These are phyloP conservation scores for Trinorchestia longiramus DNA, from an alignment of 1,140 invertebrate genomes.

Conservation along the genomic window DNA sequence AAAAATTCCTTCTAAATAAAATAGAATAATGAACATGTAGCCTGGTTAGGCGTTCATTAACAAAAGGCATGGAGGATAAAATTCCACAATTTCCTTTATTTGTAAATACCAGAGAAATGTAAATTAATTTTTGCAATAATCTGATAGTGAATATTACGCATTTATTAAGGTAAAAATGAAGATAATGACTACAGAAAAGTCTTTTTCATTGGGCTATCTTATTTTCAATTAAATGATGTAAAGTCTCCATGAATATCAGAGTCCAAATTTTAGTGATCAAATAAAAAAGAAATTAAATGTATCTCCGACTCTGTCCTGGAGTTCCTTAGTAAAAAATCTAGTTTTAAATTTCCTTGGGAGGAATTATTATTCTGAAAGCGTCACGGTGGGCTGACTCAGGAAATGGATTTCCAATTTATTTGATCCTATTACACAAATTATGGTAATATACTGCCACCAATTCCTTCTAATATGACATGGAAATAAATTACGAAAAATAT, in stretches of 20 bases:
- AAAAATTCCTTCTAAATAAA: too few species aligned
- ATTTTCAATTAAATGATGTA: neutral
- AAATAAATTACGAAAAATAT: neutral
- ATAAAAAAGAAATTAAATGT: neutral
- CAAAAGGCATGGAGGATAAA: too few species aligned
- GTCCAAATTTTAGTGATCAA: neutral
- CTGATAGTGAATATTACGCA: too few species aligned
- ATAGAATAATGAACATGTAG: too few species aligned
- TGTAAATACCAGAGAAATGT: too few species aligned
- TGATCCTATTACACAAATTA: neutral
- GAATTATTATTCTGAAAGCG: neutral
- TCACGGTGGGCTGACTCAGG: neutral
- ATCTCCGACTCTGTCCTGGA: neutral
- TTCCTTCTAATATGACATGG: neutral
- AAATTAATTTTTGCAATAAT: too few species aligned
- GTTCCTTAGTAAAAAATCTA: neutral
- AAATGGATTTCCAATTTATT: conserved; percentile 10
- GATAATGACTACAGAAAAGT: neutral
- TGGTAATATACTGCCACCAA: neutral
- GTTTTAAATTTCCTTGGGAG: neutral
- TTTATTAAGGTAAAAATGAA: too few species aligned
- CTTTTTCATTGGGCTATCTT: neutral
- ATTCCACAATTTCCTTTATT: too few species aligned
- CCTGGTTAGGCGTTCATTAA: too few species aligned
- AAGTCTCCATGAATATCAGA: neutral